Conservation (phyloP, 2,797 vertebrate genomes). For the Avahi laniger region DNA sequence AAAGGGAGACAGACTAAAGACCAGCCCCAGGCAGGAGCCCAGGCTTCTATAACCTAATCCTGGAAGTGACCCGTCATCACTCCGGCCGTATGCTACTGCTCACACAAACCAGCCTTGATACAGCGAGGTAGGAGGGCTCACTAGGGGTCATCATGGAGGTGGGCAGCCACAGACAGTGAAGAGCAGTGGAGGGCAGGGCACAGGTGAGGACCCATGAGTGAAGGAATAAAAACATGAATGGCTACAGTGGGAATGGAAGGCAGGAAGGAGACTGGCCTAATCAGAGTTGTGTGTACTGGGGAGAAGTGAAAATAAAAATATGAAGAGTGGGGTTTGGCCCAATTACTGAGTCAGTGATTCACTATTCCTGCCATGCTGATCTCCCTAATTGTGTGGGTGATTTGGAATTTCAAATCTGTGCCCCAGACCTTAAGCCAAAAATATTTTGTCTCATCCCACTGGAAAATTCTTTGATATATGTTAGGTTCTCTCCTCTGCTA, state of each 20-base stretch:
- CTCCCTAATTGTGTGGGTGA: not conserved
- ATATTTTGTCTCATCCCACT: not conserved
- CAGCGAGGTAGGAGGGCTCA: accelerated
- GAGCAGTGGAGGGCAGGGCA: not conserved
- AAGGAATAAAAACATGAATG: not conserved
- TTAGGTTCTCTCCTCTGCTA: not conserved
- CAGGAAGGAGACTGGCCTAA: not conserved
- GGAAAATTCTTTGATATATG: not conserved
- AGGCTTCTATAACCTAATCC: not conserved
- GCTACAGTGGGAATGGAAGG: accelerated
- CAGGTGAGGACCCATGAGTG: not conserved
- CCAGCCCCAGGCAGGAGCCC: not conserved
- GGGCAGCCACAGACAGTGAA: not conserved
- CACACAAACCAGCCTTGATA: not conserved
- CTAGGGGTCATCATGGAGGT: not conserved
- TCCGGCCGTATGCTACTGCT: accelerated
- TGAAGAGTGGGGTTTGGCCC: not conserved
- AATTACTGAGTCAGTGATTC: not conserved
- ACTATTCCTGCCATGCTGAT: not conserved
- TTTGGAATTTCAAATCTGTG: not conserved
- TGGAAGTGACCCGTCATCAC: accelerated
- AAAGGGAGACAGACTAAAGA: not conserved
- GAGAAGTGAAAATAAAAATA: not conserved
- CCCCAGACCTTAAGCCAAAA: not conserved
- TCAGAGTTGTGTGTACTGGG: accelerated